Base-by-base conservation (phyloP, 2,113 vertebrate species). In the Neogobius melanostomus region DNA sequence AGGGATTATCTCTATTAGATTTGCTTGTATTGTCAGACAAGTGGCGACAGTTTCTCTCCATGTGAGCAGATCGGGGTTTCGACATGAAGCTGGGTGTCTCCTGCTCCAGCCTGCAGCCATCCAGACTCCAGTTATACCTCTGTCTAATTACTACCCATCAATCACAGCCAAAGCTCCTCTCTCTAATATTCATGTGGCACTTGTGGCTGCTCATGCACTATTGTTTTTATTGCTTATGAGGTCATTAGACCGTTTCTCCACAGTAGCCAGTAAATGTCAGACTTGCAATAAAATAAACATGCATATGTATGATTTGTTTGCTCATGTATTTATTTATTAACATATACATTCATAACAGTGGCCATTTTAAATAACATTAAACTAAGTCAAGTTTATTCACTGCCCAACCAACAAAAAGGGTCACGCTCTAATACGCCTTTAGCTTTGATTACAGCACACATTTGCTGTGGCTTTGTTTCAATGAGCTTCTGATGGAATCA, bases 131-230 rank as follows among this genome's bases (percentile, higher is more conserved):
- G 60, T 63, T 77, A 74, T 47, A 69, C 47, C 52, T 67, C 54
- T 49, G 64, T 80, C 74, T 72, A 79, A 82, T 79, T 46, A 62
- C 57, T 50, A 63, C 64, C 67, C 61, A 79, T 83, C 57, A 76
- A 74, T 81, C 76, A 71, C 53, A 42, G 36, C 42, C 49, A 14
- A 67, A 48, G 64, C 48, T 68, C 83, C 8, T 8, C 59, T 71
- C 56, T 61, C 51, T 72, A 77, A 82, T 71, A 62, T 74, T 46
- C 54, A 77, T 75, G 69, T 36, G 21, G 6, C 68, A 69, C 68
- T 54, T 51, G 57, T 51, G 50, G 49, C 42, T 4, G 15, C 15
- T 6, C 44, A 54, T 60, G 60, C 28, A 36, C 48, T 11, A 65
- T 76, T 78, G 56, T 64, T 77, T 73, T 72, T 1, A 59, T 66